These are phyloP conservation scores for Syndactyla subalaris DNA, from an alignment of 2,797 vertebrate genomes.

Conservation along the genomic window DNA sequence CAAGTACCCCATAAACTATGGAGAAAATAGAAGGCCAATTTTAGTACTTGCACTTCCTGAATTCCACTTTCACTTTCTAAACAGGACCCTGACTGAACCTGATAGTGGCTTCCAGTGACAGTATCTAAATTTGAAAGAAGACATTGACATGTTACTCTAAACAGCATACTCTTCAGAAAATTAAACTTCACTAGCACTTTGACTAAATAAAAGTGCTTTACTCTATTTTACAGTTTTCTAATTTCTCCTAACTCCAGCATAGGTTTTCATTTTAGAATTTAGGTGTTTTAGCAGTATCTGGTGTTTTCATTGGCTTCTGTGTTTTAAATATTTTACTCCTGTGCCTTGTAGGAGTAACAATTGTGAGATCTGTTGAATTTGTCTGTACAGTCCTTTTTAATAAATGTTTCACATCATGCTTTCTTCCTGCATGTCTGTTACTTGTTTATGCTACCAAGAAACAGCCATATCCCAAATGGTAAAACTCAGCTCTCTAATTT, in stretches of 20 bases:
- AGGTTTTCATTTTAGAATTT: not conserved
- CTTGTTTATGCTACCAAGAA: not conserved
- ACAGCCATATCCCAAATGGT: not conserved
- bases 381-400: constrained; percentile 73
- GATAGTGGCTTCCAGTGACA: not conserved
- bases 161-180: not conserved
- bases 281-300: constrained; percentile 7
- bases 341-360: constrained; percentile 3
- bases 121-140: not conserved
- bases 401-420: constrained; percentile 66
- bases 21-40: not conserved
- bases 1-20: not conserved
- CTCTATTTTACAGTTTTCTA: constrained; percentile 2
- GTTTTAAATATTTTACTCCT: constrained; percentile 36
- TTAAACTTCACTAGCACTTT: not conserved
- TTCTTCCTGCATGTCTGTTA: not conserved
- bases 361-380: constrained; percentile 36
- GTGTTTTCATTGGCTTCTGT: constrained; percentile 16
- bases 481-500: not conserved
- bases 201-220: constrained; percentile 14
- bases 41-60: not conserved
- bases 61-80: not conserved
- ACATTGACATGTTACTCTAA: not conserved
- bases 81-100: not conserved
- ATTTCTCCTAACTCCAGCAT: not conserved